Base-by-base conservation (phyloP, 2,797 vertebrate genomes). In the Sebastes diploproa region DNA sequence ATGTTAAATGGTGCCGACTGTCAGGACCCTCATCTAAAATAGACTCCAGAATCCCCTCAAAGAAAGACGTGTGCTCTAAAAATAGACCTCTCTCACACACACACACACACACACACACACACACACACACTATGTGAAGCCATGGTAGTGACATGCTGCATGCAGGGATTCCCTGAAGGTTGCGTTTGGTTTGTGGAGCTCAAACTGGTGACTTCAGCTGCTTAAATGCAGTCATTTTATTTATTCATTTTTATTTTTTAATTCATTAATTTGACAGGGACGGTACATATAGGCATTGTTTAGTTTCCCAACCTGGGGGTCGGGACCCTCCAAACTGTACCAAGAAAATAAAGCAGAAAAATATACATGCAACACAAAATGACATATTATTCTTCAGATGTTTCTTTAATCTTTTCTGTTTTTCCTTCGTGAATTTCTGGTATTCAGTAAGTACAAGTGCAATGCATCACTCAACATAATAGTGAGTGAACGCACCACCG, bases 61-160 rank as follows among this genome's bases (percentile, higher is more conserved):
- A 95, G 93, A 83, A 92, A 94, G 92, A 4, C n/a, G 66, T 86
- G 84, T 67, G 34, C 71, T 88, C 95, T 96, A 96, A 94, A 96
- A 94, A 95, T 96, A 96, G 92, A 72, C 82, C 72, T 0, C 38
- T 42, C 38, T 11, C 23, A 23, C 23, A 23, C 23, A 23, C 32
- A 59, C 71, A 72, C 63, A 23, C 73, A 68, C 55, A 68, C 75
- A 56, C 80, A 70, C 38, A 42, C 38, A 42, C 38, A 42, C 14
- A 42, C 38, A 46, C 14, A 18, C 67, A 30, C 66, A 52, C 42
- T 7, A 18, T 46, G 42, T 20, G 42, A 46, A 27, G 20, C 66
- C 76, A 22, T 38, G 64, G 56, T 46, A n/a, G 72, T 54, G 34
- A 64, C 55, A 46, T 75, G 76, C 34, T 72, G 78, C 61, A 72